Evolutionary conservation across 1,140 invertebrate genomes (phyloP).

Genomic region (Drosophila orena): DNA sequence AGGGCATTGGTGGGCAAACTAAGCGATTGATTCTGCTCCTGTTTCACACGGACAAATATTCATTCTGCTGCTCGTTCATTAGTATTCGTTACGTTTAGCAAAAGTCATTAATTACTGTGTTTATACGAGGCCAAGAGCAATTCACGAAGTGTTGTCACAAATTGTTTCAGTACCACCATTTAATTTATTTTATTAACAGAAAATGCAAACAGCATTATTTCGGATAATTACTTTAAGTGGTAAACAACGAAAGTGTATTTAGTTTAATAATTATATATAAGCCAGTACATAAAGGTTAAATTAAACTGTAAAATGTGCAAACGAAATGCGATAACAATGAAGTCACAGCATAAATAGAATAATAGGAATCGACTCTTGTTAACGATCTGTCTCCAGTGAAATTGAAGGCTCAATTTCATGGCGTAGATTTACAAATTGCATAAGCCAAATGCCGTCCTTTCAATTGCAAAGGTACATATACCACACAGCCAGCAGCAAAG

Average conservation of each 20-base stretch:
- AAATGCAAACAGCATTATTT: background rate
- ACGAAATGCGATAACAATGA: background rate
- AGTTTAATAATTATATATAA: background rate
- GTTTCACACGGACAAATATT: conserved; percentile 11
- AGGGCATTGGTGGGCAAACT: conserved; percentile 6
- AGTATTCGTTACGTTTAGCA: conserved; percentile 30
- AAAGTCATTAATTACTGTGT: conserved; percentile 27
- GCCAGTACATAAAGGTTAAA: background rate
- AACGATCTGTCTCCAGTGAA: background rate
- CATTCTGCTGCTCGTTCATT: conserved; percentile 20
- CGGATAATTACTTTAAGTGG: background rate
- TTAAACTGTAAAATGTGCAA: background rate
- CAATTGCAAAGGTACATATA: conserved; percentile 30
- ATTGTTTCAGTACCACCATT: conserved; percentile 13
- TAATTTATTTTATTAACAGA: conserved; percentile 11
- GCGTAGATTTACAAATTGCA: conserved; percentile 47
- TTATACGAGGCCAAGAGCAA: conserved; percentile 10
- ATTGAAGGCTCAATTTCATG: conserved; percentile 38
- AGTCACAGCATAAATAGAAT: background rate
- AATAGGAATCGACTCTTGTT: background rate
- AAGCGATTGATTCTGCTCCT: conserved; percentile 35
- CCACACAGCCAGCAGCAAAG: conserved; percentile 21
- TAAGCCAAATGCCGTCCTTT: conserved; percentile 41
- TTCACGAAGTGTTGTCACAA: conserved; percentile 12
- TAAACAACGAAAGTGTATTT: background rate